Percentiles rank a stretch among this genome's conserved stretches.
Conservation (phyloP, 2,797 vertebrate genomes). For the Anabacerthia variegaticeps region DNA sequence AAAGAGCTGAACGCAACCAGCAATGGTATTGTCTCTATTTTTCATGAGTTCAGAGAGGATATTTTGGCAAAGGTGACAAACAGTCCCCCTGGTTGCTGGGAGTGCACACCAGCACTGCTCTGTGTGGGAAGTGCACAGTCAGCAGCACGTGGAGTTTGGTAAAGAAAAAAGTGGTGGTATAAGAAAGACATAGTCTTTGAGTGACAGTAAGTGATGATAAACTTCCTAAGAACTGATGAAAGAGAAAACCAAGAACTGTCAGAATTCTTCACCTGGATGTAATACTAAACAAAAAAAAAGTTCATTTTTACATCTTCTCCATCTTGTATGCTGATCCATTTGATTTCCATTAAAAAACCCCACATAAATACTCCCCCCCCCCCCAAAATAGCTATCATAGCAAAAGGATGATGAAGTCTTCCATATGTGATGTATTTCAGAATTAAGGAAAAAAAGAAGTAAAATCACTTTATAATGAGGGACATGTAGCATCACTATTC, state of each 20-base stretch:
- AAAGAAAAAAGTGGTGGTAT: neutral
- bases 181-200: neutral
- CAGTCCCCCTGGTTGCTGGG: neutral
- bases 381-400: neutral
- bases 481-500: neutral
- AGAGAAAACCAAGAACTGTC: neutral
- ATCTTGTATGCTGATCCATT: neutral
- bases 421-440: neutral
- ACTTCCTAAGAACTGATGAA: neutral
- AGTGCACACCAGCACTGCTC: neutral
- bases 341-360: neutral
- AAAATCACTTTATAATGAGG: neutral
- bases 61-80: neutral
- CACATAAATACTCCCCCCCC: rapidly evolving
- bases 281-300: no score
- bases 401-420: neutral
- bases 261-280: neutral
- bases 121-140: neutral
- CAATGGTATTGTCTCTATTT: neutral
- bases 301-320: neutral
- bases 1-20: neutral
- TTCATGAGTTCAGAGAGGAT: neutral
- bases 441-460: neutral
- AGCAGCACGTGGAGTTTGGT: neutral
- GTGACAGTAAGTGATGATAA: neutral